These are phyloP conservation scores for Entomyzon cyanotis DNA, from an alignment of 2,113 vertebrate genomes.

Conservation along the genomic window DNA sequence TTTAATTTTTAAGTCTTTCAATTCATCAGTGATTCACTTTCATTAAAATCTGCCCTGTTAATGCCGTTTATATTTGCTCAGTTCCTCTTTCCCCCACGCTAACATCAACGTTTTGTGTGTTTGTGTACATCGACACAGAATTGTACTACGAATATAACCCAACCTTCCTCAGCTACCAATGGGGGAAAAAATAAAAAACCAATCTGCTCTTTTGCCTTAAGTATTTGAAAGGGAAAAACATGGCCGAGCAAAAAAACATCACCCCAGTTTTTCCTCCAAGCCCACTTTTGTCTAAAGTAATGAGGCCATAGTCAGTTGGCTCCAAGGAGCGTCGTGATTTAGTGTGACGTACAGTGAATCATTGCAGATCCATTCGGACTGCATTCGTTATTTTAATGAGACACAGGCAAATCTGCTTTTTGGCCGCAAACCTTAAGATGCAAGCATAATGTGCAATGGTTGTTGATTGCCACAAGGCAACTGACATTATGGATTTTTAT, in stretches of 20 bases:
- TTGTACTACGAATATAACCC: background rate
- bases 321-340: constrained; percentile 81
- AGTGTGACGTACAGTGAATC: constrained; percentile 79
- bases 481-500: constrained; percentile 80
- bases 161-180: background rate
- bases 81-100: background rate
- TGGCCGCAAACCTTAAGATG: constrained; percentile 74
- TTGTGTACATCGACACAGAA: fast-evolving
- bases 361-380: constrained; percentile 58
- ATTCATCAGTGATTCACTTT: background rate
- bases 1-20: background rate
- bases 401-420: constrained; percentile 55
- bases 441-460: constrained; percentile 67
- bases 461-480: constrained; percentile 81
- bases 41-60: background rate
- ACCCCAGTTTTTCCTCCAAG: constrained; percentile 74
- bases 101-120: background rate
- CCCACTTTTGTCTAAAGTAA: constrained; percentile 82
- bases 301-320: constrained; percentile 81
- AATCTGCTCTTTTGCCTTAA: constrained; percentile 28
- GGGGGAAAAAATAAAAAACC: background rate
- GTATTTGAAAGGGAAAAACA: constrained; percentile 4
- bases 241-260: constrained; percentile 53
- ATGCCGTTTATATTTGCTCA: background rate
- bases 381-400: constrained; percentile 79